These are phyloP conservation scores for Protodeltote pygarga DNA, from an alignment of 2,888 invertebrate genomes.

Conservation along the genomic window DNA sequence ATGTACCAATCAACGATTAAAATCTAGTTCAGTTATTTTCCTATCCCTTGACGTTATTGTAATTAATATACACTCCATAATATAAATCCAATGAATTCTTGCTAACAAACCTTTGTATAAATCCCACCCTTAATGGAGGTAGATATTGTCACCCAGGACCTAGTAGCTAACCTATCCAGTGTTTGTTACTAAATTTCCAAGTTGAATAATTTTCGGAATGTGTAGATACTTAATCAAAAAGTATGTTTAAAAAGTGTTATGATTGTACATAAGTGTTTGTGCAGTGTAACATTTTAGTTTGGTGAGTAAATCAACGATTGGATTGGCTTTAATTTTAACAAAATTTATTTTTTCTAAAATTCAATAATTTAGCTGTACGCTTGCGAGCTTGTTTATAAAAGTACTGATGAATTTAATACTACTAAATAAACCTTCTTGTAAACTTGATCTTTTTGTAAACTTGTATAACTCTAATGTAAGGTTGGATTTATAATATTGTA, in stretches of 20 bases:
- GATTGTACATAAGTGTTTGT: conserved; percentile 37
- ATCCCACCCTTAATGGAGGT: neutral
- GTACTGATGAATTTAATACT: conserved; percentile 45
- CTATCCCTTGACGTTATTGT: conserved; percentile 13
- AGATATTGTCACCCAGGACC: neutral
- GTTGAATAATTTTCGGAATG: conserved; percentile 5
- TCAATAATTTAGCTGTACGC: conserved; percentile 40
- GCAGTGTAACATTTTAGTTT: conserved; percentile 41
- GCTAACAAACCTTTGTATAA: conserved; percentile 8
- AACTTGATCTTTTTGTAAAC: conserved; percentile 10
- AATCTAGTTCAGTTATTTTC: conserved; percentile 27
- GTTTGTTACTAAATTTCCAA: conserved; percentile 10
- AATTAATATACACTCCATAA: conserved; percentile 17
- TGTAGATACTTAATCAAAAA: conserved; percentile 20
- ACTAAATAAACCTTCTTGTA: conserved; percentile 15
- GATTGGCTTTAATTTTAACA: conserved; percentile 40
- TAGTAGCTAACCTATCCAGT: conserved; percentile 28
- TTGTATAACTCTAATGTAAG: neutral
- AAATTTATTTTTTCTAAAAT: conserved; percentile 37
- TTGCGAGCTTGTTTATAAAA: conserved; percentile 51
- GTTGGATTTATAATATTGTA: conserved; percentile 4
- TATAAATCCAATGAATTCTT: conserved; percentile 19
- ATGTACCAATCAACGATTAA: too few species aligned
- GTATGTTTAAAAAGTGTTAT: conserved; percentile 18
- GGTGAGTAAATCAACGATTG: conserved; percentile 49